Evolutionary conservation across 2,797 vertebrate genomes (phyloP), one percentile per base, ranked within the genome.

Genomic region (Karalla daura): DNA sequence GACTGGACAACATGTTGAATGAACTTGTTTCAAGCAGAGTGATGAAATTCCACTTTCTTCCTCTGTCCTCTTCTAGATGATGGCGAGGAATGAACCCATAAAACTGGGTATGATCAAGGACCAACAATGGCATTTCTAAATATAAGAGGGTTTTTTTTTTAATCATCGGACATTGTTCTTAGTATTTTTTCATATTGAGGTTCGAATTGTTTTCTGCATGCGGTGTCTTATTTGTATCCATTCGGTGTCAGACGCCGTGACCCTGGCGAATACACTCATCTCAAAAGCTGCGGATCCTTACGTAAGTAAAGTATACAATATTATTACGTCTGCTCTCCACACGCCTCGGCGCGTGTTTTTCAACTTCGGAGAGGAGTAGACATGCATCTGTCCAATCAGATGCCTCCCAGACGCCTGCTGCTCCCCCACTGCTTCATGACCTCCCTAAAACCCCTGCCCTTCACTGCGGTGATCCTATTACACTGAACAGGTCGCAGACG

Each of bases 311-410:
- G n/a, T 33, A 25, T 17, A 32, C 6, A 5, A 30, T 17, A 27
- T 14, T 2, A 20, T 20, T 44, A 11, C 47, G 23, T 24, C 50
- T 44, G 52, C 18, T 30, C 2, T 24, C 65, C 35, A 32, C 53
- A 64, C 46, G 44, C 47, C 41, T 18, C 27, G 52, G 43, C 17
- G n/a, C 74, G 56, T 50, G 59, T 55, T 66, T 50, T 52, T 17
- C 5, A 2, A 11, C 44, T 63, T 78, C 37, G 55, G 12, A 40
- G 23, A 45, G 25, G 25, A 70, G 45, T 1, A 73, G 44, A 70
- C 44, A 18, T 53, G 36, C 70, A 80, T 84, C 79, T 77, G 80
- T 83, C 84, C 60, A 72, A 77, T 83, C 76, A 33, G 40, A 33
- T 51, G 33, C 27, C 45, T 59, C 64, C 56, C 33, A 27, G 79